A percentile compares a stretch with the other conserved stretches of the same genome.
Evolutionary conservation across 2,113 vertebrate genomes (phyloP).

Genomic region (Chinchilla lanigera): DNA sequence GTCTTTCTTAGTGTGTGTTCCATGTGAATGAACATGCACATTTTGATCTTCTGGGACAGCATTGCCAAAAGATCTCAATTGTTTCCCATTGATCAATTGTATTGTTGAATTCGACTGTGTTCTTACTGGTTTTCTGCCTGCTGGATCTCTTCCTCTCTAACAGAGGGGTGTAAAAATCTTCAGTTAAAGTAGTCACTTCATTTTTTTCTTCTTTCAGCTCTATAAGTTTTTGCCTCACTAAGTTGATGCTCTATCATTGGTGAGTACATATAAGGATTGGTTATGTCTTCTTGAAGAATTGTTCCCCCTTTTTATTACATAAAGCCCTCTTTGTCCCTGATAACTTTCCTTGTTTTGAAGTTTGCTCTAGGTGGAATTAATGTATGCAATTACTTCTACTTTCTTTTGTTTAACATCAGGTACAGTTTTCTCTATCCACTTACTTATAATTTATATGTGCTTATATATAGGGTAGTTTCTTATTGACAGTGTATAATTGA

Average conservation of each 20-base stretch:
- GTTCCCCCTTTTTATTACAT: background rate
- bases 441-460: background rate
- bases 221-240: background rate
- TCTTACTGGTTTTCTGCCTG: too few relatives aligned
- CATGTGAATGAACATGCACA: background rate
- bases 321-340: background rate
- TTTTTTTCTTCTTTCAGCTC: too few relatives aligned
- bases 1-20: background rate
- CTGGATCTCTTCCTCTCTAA: too few relatives aligned
- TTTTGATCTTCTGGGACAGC: background rate
- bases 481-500: background rate
- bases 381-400: background rate
- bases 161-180: too few relatives aligned
- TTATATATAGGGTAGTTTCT: background rate
- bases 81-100: background rate
- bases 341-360: background rate
- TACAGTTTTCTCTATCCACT: background rate
- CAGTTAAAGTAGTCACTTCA: too few relatives aligned
- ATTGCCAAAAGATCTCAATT: background rate
- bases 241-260: background rate
- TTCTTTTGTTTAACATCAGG: background rate
- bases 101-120: background rate
- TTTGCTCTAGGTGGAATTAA: background rate
- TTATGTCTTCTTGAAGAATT: background rate
- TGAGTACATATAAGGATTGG: too few relatives aligned